These are phyloP conservation scores for Fregetta grallaria DNA, from an alignment of 2,113 vertebrate species.

Conservation along the genomic window DNA sequence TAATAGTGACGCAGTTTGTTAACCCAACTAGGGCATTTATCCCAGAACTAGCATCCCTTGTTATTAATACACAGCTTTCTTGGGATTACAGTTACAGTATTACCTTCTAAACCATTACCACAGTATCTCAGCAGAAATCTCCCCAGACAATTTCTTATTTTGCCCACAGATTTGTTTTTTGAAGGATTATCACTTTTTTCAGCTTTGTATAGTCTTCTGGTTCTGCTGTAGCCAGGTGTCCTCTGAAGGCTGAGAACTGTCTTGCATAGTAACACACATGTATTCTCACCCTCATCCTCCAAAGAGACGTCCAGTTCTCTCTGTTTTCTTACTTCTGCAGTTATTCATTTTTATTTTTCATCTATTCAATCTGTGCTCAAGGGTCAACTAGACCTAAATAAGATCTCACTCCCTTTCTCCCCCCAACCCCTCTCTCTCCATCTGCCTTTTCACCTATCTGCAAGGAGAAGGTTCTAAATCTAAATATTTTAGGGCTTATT, in stretches of 20 bases:
- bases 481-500: background rate
- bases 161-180: background rate
- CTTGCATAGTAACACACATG: rapidly evolving
- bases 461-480: background rate
- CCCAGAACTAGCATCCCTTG: conserved; percentile 6
- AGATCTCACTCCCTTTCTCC: background rate
- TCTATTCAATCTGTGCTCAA: background rate
- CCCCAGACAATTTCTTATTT: background rate
- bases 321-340: background rate
- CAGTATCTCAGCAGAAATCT: background rate
- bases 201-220: background rate
- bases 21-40: conserved; percentile 17
- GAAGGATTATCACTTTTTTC: background rate
- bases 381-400: background rate
- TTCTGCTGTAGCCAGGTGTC: background rate
- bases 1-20: conserved; percentile 32
- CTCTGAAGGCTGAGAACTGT: background rate
- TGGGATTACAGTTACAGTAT: background rate
- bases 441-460: background rate
- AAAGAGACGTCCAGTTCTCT: background rate
- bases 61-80: background rate
- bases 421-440: background rate
- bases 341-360: background rate
- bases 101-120: background rate
- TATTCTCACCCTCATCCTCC: background rate